A percentile compares a stretch with the other conserved stretches of the same genome.
Evolutionary conservation across 2,113 vertebrate genomes (phyloP).

Genomic region (Tyto alba): DNA sequence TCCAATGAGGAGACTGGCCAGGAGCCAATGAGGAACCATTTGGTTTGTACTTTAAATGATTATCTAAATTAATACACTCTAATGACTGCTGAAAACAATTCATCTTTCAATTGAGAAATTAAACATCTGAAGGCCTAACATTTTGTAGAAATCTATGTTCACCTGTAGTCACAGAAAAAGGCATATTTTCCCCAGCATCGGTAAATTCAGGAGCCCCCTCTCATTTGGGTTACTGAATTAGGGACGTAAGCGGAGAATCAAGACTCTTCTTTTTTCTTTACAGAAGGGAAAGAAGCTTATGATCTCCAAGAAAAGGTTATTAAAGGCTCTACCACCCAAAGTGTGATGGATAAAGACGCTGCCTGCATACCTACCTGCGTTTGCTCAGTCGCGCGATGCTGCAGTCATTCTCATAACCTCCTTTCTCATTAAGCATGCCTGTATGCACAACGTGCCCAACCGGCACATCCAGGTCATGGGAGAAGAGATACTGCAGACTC

Average conservation of each 20-base stretch:
- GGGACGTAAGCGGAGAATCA: not conserved
- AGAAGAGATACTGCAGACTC: conserved; percentile 88
- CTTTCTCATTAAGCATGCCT: conserved; percentile 92
- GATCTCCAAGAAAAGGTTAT: not conserved
- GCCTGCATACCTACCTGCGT: conserved; percentile 78
- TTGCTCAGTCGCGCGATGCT: conserved; percentile 92
- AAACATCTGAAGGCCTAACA: not conserved
- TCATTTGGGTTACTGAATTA: not conserved
- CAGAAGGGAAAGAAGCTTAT: not conserved
- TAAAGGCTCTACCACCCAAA: not conserved
- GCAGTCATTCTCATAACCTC: conserved; percentile 97
- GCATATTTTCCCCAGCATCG: not conserved
- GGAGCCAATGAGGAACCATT: fast-evolving
- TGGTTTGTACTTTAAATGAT: not conserved
- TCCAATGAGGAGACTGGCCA: not conserved
- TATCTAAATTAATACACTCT: not conserved
- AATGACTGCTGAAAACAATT: not conserved
- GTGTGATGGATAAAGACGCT: fast-evolving
- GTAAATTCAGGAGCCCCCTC: not conserved
- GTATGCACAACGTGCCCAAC: conserved; percentile 97
- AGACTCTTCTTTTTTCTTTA: not conserved
- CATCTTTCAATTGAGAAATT: not conserved
- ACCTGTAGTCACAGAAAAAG: not conserved
- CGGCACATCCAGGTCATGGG: conserved; percentile 94
- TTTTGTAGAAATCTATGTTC: not conserved